These are phyloP conservation scores for Acanthopagrus latus DNA, from an alignment of 2,797 vertebrate genomes.

Conservation along the genomic window DNA sequence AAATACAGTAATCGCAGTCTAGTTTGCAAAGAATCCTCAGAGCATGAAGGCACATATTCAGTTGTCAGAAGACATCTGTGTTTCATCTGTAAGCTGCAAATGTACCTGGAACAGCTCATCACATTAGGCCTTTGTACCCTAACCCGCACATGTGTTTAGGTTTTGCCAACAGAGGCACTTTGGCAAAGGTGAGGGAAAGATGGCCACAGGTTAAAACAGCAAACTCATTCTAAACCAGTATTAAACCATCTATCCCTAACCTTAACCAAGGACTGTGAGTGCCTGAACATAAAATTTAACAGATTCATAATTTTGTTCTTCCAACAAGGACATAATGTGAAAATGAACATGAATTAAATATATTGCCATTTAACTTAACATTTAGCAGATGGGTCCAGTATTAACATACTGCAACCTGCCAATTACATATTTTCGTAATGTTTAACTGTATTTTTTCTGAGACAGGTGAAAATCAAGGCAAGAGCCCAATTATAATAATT, in stretches of 20 bases:
- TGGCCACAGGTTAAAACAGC: neutral
- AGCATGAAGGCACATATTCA: constrained; percentile 2
- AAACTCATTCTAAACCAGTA: neutral
- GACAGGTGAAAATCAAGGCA: too few species aligned
- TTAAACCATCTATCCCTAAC: neutral
- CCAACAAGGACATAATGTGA: neutral
- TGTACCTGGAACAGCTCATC: neutral
- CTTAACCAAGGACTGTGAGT: neutral
- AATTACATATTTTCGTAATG: too few species aligned
- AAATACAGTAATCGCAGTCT: too few species aligned
- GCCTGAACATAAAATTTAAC: neutral
- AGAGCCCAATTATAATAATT: too few species aligned
- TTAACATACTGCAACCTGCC: neutral
- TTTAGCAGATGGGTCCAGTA: neutral
- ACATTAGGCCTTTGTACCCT: neutral
- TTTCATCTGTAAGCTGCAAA: constrained; percentile 19
- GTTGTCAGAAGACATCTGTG: neutral
- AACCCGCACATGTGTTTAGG: neutral
- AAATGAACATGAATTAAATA: neutral
- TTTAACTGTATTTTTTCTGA: too few species aligned
- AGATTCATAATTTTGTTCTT: neutral
- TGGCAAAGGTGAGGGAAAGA: neutral
- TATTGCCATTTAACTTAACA: neutral
- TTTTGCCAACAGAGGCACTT: neutral
- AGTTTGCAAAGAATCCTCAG: constrained; percentile 1